Base-by-base conservation (phyloP, 1,140 invertebrate species). In the Glomeris maerens region DNA sequence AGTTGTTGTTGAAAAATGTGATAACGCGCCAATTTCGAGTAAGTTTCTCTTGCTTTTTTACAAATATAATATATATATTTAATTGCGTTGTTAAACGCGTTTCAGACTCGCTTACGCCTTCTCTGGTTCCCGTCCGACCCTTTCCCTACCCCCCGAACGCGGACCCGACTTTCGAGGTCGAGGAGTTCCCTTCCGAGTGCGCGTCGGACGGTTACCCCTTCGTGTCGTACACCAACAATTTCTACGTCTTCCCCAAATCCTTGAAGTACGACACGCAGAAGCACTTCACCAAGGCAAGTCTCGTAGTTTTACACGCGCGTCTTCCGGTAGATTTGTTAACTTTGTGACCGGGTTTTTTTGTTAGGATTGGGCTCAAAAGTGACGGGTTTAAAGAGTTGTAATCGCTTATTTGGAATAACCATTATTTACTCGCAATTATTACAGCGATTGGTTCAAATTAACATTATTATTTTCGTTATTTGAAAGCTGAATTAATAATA, bases 191-290 rank as follows among this genome's bases (percentile, higher is more conserved):
- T 55, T 74, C 78, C 40, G 77, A 75, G 41, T 74, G 73, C 5
- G 81, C 83, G 50, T 74, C 75, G 54, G 76, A 83, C 50, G 70
- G 78, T 29, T 77, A 84, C 66, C 86, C 88, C 2, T 82, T 82
- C 58, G 81, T 81, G 1, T 79, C 75, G 21, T 94, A 82, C 64
- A 67, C 79, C 2, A 92, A 96, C 69, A 81, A 90, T 64, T 66
- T 96, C 0, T 95, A 91, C 66, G 79, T 96, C 1, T 92, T 92
- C 67, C 92, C 92, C 0, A 69, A 83, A 50, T 74, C 69, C 47
- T 68, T 97, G 5, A 84, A 81, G 61, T 94, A 90, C 63, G 90
- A 94, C 64, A 81, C 81, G n/a, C 89, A 94, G 66, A 93, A 92
- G 64, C 73, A 78, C 56, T 85, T 92, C 59, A 80, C 70, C 2